A percentile compares a stretch with the other conserved stretches of the same genome.
These are phyloP conservation scores for Cephus nigrinus DNA, from an alignment of 2,888 invertebrate species.

Conservation along the genomic window DNA sequence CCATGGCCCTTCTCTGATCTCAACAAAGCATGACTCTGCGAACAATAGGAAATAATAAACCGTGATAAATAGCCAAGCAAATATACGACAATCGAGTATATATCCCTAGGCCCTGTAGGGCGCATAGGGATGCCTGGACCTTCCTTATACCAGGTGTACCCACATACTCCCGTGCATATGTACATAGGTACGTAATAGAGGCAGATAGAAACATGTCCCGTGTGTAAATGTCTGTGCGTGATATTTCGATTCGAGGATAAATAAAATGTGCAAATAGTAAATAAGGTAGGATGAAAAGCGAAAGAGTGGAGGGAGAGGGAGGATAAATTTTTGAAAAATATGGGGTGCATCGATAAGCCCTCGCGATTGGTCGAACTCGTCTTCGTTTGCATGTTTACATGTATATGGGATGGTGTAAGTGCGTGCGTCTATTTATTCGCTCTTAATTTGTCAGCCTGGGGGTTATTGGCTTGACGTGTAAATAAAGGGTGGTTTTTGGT, in stretches of 20 bases:
- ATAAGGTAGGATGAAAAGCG: conserved; percentile 2
- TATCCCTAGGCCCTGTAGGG: neutral
- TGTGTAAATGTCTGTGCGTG: neutral
- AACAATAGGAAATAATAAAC: conserved; percentile 67
- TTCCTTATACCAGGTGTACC: conserved; percentile 47
- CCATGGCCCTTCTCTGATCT: conserved; percentile 45
- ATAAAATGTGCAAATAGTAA: conserved; percentile 51
- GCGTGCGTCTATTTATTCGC: conserved; percentile 26
- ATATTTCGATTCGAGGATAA: conserved; percentile 47
- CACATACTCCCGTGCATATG: neutral
- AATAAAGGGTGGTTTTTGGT: neutral
- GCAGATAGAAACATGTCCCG: neutral
- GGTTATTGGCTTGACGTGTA: conserved; percentile 11
- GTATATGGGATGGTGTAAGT: conserved; percentile 30
- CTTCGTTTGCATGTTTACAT: neutral
- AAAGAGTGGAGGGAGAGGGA: conserved; percentile 9
- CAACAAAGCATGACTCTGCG: conserved; percentile 58
- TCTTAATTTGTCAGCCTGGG: conserved; percentile 19
- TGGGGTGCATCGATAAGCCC: neutral
- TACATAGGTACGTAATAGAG: neutral
- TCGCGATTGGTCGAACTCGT: neutral
- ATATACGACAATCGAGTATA: conserved; percentile 52
- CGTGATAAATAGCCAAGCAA: conserved; percentile 66
- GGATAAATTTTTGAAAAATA: neutral
- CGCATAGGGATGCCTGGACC: conserved; percentile 21